A percentile compares a stretch with the other conserved stretches of the same genome.
These are phyloP conservation scores for Diceros bicornis DNA, from an alignment of 2,797 vertebrate species.

Conservation along the genomic window DNA sequence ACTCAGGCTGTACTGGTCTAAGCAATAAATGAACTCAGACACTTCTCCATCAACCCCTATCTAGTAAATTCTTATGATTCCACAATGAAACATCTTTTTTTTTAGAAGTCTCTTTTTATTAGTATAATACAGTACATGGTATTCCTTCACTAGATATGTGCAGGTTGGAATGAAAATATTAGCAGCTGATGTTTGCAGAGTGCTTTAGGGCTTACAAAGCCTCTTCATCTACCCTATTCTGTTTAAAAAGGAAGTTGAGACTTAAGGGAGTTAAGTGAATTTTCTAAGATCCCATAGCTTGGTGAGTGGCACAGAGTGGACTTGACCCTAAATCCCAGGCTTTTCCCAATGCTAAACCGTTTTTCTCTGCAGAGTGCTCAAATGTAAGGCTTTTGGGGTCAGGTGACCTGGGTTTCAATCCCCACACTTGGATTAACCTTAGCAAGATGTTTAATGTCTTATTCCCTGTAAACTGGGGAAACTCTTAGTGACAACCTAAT, in stretches of 20 bases:
- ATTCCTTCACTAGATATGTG: background rate
- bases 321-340: background rate
- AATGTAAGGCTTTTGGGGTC: background rate
- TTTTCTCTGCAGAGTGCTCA: background rate
- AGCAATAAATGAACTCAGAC: constrained; percentile 51
- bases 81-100: constrained; percentile 42
- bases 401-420: constrained; percentile 46
- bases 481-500: background rate
- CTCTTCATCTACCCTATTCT: background rate
- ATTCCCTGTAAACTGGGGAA: background rate
- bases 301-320: background rate
- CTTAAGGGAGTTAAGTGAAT: constrained; percentile 27
- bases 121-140: background rate
- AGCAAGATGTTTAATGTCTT: constrained; percentile 6
- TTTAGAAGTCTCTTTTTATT: constrained; percentile 36
- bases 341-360: constrained; percentile 7
- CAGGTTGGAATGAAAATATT: background rate
- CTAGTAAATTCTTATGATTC: constrained; percentile 46
- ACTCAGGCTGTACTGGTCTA: background rate
- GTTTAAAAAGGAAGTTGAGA: constrained; percentile 32
- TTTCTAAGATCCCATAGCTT: constrained; percentile 16
- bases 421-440: background rate
- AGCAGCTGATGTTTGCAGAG: background rate
- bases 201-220: constrained; percentile 28
- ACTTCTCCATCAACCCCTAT: background rate